These are phyloP conservation scores for Podabrus alpinus DNA, from an alignment of 2,888 invertebrate genomes.

Conservation along the genomic window DNA sequence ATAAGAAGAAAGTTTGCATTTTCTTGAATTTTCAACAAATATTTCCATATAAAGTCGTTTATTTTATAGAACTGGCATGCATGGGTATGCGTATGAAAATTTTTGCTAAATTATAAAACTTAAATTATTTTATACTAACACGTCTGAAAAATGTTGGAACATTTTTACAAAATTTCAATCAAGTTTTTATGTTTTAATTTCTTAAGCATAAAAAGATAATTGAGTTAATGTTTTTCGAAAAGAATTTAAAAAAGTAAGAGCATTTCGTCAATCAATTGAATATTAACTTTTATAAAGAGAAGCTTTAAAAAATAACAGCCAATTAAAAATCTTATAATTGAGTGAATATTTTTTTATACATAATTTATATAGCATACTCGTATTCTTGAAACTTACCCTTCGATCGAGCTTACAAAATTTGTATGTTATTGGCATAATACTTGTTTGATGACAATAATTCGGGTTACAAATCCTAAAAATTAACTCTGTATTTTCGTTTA, in stretches of 20 bases:
- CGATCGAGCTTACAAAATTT: background rate
- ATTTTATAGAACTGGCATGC: background rate
- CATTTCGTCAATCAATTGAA: background rate
- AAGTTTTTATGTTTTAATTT: background rate
- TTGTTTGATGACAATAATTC: too few species aligned
- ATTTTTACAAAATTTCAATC: background rate
- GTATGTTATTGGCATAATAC: too few species aligned
- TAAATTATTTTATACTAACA: background rate
- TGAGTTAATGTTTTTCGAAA: background rate
- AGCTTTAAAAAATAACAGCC: background rate
- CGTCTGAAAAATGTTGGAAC: background rate
- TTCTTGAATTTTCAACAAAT: background rate
- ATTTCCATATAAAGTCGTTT: background rate
- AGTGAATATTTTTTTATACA: background rate
- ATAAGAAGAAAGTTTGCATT: background rate
- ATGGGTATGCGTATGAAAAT: background rate
- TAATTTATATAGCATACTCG: too few species aligned
- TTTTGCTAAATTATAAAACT: background rate
- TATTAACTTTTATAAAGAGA: background rate
- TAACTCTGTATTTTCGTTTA: too few species aligned
- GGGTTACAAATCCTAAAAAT: too few species aligned
- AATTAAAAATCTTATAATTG: background rate
- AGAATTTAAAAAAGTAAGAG: background rate
- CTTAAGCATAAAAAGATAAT: background rate
- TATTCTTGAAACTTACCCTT: background rate